A percentile compares a stretch with the other conserved stretches of the same genome.
phyloP scores from a whole-genome alignment of 2,888 invertebrate species.

The Eurytoma adleriae region DNA sequence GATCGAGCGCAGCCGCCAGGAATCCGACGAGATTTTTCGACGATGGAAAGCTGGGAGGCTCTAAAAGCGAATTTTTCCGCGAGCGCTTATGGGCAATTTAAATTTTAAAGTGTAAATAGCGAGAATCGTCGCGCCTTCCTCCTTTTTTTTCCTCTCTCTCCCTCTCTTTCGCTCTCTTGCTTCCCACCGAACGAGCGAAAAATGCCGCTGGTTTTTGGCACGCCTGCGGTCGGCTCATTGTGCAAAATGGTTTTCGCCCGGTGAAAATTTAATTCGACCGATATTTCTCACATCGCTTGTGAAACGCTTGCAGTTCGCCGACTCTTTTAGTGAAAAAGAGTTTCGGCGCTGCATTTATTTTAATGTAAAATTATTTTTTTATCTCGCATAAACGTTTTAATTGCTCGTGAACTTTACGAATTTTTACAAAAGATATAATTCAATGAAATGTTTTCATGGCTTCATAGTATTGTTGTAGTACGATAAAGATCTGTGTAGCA shows the following conservation, averaged over 20 bases:
- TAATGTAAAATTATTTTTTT: too few species aligned
- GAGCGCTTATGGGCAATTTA: conserved; percentile 55
- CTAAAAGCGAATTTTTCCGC: conserved; percentile 57
- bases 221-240: conserved; percentile 19
- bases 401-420: too few species aligned
- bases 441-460: too few species aligned
- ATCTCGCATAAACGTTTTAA: too few species aligned
- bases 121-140: conserved; percentile 33
- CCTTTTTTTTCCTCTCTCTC: too few species aligned
- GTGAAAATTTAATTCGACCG: conserved; percentile 43
- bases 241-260: conserved; percentile 20
- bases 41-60: conserved; percentile 17
- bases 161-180: too few species aligned
- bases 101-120: conserved; percentile 57
- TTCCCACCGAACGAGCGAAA: too few species aligned
- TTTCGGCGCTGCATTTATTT: neutral
- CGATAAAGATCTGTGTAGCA: too few species aligned
- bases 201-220: conserved; percentile 5
- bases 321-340: neutral
- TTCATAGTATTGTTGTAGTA: too few species aligned
- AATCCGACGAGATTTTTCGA: conserved; percentile 58
- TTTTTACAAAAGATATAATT: too few species aligned
- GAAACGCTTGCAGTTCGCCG: neutral
- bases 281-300: neutral
- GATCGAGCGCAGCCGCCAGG: conserved; percentile 60